A percentile compares a stretch with the other conserved stretches of the same genome.
Evolutionary conservation across 1,140 invertebrate species (phyloP).

Genomic region (Brachionus calyciflorus): DNA sequence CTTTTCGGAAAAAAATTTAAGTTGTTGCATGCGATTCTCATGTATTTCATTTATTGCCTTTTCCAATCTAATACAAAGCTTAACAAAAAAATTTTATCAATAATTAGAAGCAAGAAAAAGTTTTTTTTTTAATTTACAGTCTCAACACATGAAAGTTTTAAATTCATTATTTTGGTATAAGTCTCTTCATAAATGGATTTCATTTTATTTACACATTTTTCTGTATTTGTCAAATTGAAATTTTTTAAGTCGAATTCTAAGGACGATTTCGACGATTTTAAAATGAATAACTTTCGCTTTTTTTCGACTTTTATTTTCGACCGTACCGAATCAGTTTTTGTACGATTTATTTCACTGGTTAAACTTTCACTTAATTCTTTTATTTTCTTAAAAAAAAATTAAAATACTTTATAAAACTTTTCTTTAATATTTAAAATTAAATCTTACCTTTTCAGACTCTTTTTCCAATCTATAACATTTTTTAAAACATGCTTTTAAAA

Average conservation of each 20-base stretch:
- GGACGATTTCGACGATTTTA: constrained; percentile 21
- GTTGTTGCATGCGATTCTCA: constrained; percentile 25
- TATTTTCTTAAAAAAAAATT: constrained; percentile 31
- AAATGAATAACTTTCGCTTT: not conserved
- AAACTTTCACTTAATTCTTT: constrained; percentile 12
- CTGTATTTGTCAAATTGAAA: constrained; percentile 4
- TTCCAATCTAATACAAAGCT: constrained; percentile 7
- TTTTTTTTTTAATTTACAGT: not conserved
- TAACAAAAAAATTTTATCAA: not conserved
- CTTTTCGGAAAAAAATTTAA: constrained; percentile 33
- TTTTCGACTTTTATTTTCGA: constrained; percentile 8
- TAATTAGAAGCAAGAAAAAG: not conserved
- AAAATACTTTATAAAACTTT: not conserved
- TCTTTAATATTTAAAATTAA: not conserved
- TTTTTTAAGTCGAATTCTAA: constrained; percentile 13
- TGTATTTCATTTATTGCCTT: not conserved
- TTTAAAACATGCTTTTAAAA: not conserved
- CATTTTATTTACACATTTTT: constrained; percentile 22
- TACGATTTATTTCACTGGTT: not conserved
- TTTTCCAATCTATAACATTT: constrained; percentile 14
- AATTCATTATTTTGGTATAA: not conserved
- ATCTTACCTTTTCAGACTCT: constrained; percentile 29
- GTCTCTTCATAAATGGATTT: constrained; percentile 7
- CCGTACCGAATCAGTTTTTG: not conserved
- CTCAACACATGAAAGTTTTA: not conserved